Evolutionary conservation across 2,888 invertebrate genomes (phyloP).

Genomic region (Microctonus hyperodae): DNA sequence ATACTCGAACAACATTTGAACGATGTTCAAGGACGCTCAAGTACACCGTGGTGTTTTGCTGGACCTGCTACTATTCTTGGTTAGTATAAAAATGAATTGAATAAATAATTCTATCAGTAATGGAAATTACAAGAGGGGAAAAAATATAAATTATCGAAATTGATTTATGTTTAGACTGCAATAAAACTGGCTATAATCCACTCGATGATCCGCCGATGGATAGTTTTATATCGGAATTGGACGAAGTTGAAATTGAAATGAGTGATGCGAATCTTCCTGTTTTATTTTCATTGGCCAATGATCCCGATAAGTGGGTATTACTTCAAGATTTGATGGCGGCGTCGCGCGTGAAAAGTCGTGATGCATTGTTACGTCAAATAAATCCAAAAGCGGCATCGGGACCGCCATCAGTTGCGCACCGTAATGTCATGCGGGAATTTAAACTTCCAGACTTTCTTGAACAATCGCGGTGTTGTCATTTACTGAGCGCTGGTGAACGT

Average conservation of each 20-base stretch:
- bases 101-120: too few relatives aligned
- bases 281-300: slow-evolving; percentile 73
- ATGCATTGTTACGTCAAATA: slow-evolving; percentile 78
- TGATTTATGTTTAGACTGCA: slow-evolving; percentile 47
- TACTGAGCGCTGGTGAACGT: slow-evolving; percentile 80
- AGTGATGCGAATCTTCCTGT: slow-evolving; percentile 82
- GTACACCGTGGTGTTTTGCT: slow-evolving; percentile 73
- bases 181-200: slow-evolving; percentile 68
- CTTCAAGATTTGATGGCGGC: slow-evolving; percentile 80
- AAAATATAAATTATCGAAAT: too few relatives aligned
- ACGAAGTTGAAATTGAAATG: slow-evolving; percentile 81
- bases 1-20: slow-evolving; percentile 74
- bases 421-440: slow-evolving; percentile 70
- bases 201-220: slow-evolving; percentile 66
- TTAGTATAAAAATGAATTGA: slow-evolving; percentile 51
- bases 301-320: slow-evolving; percentile 78
- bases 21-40: slow-evolving; percentile 73
- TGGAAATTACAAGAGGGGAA: too few relatives aligned
- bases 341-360: slow-evolving; percentile 81
- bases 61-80: slow-evolving; percentile 68
- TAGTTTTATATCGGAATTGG: slow-evolving; percentile 63
- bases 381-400: slow-evolving; percentile 65
- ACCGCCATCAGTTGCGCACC: slow-evolving; percentile 66
- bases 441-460: slow-evolving; percentile 83
- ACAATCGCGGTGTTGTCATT: slow-evolving; percentile 80